Conservation (phyloP, 2,797 vertebrate genomes). For the Bradypodion pumilum region DNA sequence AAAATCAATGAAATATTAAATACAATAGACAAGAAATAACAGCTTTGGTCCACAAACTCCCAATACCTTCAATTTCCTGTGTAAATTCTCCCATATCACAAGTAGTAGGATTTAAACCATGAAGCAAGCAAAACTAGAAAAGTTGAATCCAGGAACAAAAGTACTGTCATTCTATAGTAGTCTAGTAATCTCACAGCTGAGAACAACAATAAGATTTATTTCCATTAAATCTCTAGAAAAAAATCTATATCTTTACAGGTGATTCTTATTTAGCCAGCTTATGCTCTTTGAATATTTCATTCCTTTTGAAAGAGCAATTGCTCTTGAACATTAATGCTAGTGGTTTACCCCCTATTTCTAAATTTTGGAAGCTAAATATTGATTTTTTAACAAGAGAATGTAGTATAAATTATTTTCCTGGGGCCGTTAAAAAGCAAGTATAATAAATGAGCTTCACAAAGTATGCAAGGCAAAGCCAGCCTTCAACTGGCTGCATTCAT, state of each 20-base stretch:
- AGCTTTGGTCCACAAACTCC: neutral
- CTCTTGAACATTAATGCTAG: constrained; percentile 43
- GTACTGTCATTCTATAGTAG: neutral
- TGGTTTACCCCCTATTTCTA: constrained; percentile 43
- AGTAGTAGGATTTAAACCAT: neutral
- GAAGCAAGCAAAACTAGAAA: neutral
- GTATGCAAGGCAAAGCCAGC: constrained; percentile 25
- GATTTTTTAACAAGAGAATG: constrained; percentile 51
- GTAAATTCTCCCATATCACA: neutral
- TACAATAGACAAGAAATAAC: neutral
- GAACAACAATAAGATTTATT: neutral
- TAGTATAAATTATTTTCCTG: constrained; percentile 43
- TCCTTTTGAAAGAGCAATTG: constrained; percentile 8
- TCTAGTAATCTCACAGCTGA: neutral
- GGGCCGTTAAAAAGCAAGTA: constrained; percentile 43
- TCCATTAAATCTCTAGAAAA: neutral
- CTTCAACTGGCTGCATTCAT: constrained; percentile 9
- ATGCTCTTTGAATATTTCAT: constrained; percentile 13
- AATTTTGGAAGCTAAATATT: constrained; percentile 46
- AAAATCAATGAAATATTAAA: neutral
- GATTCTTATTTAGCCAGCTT: neutral
- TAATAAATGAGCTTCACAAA: constrained; percentile 42
- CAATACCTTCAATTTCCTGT: neutral
- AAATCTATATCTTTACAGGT: neutral
- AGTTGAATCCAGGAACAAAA: neutral